phyloP scores from a whole-genome alignment of 2,113 vertebrate genomes.

The Galemys pyrenaicus region DNA sequence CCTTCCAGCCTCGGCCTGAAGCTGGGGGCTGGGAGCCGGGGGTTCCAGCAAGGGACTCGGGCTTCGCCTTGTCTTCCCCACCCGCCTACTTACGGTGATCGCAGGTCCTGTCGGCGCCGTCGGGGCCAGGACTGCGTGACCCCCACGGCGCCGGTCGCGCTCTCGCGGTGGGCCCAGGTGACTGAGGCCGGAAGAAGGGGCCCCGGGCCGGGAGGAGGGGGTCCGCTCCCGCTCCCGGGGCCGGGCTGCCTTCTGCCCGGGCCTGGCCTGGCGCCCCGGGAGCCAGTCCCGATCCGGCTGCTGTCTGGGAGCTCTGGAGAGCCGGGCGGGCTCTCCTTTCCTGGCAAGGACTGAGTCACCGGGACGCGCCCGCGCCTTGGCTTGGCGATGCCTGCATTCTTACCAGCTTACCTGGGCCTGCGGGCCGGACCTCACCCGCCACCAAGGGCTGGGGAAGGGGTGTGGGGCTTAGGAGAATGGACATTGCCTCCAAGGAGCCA shows the following conservation, averaged over 20 bases:
- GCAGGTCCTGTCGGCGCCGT: constrained; percentile 32
- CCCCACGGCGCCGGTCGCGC: constrained; percentile 19
- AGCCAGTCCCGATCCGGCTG: constrained; percentile 20
- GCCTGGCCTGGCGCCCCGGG: constrained; percentile 30
- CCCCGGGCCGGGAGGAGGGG: background rate
- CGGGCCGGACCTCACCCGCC: constrained; percentile 5
- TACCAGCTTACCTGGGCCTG: constrained; percentile 69
- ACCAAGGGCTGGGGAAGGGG: background rate
- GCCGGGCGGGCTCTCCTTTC: constrained; percentile 47
- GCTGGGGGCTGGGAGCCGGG: background rate
- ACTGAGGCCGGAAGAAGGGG: background rate
- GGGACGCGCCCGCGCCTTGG: constrained; percentile 45
- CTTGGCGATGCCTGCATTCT: constrained; percentile 50
- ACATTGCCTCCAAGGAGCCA: background rate
- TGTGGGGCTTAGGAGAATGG: background rate
- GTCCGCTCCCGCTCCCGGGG: constrained; percentile 1
- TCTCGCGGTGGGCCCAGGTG: background rate
- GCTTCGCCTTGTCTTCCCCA: background rate
- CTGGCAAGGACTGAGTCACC: constrained; percentile 74
- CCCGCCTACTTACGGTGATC: constrained; percentile 48
- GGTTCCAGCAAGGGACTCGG: background rate
- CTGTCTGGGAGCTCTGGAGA: constrained; percentile 5
- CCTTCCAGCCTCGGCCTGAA: background rate
- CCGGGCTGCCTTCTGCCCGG: background rate
- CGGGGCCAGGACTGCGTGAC: constrained; percentile 16